Percentiles rank a stretch among this genome's conserved stretches.
phyloP scores from a whole-genome alignment of 1,140 invertebrate genomes.

The Adoxophyes honmai region DNA sequence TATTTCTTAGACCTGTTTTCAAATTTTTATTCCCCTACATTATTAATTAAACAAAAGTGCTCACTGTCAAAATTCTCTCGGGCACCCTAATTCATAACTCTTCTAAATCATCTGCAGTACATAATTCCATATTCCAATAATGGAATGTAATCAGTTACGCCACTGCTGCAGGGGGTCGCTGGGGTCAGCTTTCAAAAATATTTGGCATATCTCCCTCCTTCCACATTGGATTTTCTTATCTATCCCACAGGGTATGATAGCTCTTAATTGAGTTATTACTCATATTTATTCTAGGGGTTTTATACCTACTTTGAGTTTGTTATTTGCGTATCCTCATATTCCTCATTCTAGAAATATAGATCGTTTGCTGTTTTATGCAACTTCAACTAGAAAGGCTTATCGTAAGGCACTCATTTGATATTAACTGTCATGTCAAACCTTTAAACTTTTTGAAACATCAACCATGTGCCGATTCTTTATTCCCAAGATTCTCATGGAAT shows the following conservation, averaged over 20 bases:
- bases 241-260: slow-evolving; percentile 43
- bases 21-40: slow-evolving; percentile 30
- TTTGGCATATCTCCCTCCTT: slow-evolving; percentile 33
- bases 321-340: too few relatives aligned
- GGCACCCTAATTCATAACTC: slow-evolving; percentile 6
- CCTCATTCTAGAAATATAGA: too few relatives aligned
- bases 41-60: neutral
- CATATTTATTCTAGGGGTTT: slow-evolving; percentile 47
- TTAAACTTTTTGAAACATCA: too few relatives aligned
- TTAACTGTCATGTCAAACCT: too few relatives aligned
- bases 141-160: slow-evolving; percentile 59
- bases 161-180: slow-evolving; percentile 48
- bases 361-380: too few relatives aligned
- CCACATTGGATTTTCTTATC: slow-evolving; percentile 53
- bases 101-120: slow-evolving; percentile 13
- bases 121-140: slow-evolving; percentile 34
- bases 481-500: slow-evolving; percentile 8
- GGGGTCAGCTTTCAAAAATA: slow-evolving; percentile 45
- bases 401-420: too few relatives aligned
- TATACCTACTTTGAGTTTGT: too few relatives aligned
- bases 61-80: neutral
- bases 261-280: slow-evolving; percentile 69
- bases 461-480: too few relatives aligned
- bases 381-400: too few relatives aligned
- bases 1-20: too few relatives aligned